Evolutionary conservation across 2,888 invertebrate species (phyloP).

Genomic region (Stramonita haemastoma): DNA sequence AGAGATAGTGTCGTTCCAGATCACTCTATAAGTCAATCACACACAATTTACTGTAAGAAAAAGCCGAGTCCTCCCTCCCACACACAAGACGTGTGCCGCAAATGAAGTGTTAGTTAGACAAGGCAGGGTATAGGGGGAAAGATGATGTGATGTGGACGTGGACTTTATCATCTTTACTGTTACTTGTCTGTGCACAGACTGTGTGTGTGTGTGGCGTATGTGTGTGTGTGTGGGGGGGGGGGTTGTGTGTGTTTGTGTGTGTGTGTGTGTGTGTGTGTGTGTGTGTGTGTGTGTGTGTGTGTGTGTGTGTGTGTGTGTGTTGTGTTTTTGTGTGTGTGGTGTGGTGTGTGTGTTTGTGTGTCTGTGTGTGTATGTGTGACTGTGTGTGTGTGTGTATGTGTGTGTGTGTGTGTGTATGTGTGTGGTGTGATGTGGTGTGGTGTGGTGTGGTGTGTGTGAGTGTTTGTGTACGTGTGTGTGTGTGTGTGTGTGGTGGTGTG

Average conservation of each 20-base stretch:
- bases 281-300: neutral
- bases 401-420: no score
- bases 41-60: neutral
- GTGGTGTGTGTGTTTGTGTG: no score
- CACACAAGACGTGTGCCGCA: neutral
- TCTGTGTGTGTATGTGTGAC: no score
- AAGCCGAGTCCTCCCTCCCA: neutral
- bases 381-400: no score
- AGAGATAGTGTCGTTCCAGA: neutral
- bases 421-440: no score
- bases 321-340: no score
- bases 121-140: neutral
- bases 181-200: neutral
- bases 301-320: no score
- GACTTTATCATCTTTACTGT: neutral
- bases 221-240: neutral
- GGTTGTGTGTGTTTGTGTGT: neutral
- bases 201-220: no score
- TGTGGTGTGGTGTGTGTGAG: no score
- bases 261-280: neutral
- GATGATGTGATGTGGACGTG: neutral
- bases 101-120: neutral
- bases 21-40: neutral
- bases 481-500: no score
- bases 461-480: no score